Conservation (phyloP, 2,888 invertebrate genomes). For the Pardosa pseudoannulata region DNA sequence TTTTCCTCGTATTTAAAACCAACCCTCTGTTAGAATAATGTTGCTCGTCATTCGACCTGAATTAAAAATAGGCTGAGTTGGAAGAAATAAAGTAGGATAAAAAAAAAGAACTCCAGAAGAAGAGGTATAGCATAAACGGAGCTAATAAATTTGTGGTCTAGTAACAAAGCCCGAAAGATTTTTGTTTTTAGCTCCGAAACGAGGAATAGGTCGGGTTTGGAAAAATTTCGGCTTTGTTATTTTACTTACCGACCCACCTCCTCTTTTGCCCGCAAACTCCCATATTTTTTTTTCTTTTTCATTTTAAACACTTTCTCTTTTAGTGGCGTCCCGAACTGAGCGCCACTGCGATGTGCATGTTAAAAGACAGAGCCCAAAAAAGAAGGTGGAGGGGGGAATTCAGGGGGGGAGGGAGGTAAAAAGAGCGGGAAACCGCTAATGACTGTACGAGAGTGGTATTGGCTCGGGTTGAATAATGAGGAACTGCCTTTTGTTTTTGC, state of each 20-base stretch:
- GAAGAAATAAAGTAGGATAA: slow-evolving; percentile 42
- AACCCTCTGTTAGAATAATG: slow-evolving; percentile 47
- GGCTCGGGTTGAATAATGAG: slow-evolving; percentile 71
- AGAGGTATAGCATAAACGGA: slow-evolving; percentile 40
- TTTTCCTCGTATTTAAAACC: slow-evolving; percentile 36
- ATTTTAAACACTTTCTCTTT: slow-evolving; percentile 58
- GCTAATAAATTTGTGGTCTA: slow-evolving; percentile 69
- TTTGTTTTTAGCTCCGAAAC: slow-evolving; percentile 58
- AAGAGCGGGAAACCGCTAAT: slow-evolving; percentile 61
- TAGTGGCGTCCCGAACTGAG: slow-evolving; percentile 37
- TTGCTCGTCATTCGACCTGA: slow-evolving; percentile 52
- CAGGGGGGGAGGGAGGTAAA: slow-evolving; percentile 20
- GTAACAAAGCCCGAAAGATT: slow-evolving; percentile 58
- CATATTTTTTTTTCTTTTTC: slow-evolving; percentile 32
- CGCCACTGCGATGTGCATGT: slow-evolving; percentile 40
- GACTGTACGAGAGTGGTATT: slow-evolving; percentile 64
- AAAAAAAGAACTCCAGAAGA: slow-evolving; percentile 17
- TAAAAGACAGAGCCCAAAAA: slow-evolving; percentile 39
- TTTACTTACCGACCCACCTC: slow-evolving; percentile 32
- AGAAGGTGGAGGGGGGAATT: slow-evolving; percentile 2
- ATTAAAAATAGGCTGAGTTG: slow-evolving; percentile 65
- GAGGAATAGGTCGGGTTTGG: slow-evolving; percentile 43
- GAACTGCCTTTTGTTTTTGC: slow-evolving; percentile 59
- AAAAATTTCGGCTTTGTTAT: slow-evolving; percentile 61
- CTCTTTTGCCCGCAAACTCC: slow-evolving; percentile 27